A percentile compares a stretch with the other conserved stretches of the same genome.
phyloP scores from a whole-genome alignment of 2,797 vertebrate species.

The Alfaro cultratus region DNA sequence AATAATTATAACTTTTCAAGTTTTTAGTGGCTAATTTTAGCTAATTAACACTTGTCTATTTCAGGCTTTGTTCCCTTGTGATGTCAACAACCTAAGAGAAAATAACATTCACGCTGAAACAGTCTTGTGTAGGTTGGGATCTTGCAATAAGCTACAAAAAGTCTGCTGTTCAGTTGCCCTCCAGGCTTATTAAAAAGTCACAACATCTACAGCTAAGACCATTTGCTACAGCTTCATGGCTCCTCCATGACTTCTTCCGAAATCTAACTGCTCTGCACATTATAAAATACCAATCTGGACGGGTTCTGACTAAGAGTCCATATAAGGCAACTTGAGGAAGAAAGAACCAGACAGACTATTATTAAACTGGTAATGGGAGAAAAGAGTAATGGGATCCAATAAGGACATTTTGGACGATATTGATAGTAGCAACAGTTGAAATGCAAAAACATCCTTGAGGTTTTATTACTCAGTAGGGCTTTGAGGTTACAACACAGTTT shows the following conservation, averaged over 20 bases:
- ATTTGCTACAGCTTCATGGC: background rate
- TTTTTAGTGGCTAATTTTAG: background rate
- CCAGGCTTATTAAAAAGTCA: background rate
- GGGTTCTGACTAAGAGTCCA: background rate
- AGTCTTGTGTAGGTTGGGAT: background rate
- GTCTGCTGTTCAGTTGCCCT: background rate
- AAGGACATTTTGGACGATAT: background rate
- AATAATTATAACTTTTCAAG: background rate
- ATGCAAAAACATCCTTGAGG: background rate
- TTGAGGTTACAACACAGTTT: background rate
- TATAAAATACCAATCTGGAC: background rate
- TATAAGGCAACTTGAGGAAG: background rate
- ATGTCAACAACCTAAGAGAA: background rate
- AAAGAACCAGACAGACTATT: background rate
- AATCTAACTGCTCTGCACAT: background rate
- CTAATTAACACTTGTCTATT: background rate
- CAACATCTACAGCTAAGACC: background rate
- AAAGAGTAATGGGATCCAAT: background rate
- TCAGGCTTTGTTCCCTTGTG: background rate
- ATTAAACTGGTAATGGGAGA: background rate
- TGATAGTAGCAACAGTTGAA: background rate
- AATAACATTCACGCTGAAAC: background rate
- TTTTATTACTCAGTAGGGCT: background rate
- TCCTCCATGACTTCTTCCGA: background rate
- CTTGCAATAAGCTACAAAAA: background rate